These are phyloP conservation scores for Pangasianodon hypophthalmus DNA, from an alignment of 2,113 vertebrate genomes.

Conservation along the genomic window DNA sequence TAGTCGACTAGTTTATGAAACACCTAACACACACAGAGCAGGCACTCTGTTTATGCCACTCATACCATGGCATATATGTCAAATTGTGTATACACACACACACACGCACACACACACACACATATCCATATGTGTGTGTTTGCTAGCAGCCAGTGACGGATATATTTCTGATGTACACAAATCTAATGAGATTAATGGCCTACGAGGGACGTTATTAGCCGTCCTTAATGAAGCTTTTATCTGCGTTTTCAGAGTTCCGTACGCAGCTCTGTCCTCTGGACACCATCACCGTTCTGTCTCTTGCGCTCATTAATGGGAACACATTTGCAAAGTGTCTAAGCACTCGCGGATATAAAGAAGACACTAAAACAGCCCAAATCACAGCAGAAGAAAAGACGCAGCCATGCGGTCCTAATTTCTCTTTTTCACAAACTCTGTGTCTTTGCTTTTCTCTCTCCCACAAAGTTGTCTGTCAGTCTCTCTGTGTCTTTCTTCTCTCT, in stretches of 20 bases:
- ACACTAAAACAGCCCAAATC: not conserved
- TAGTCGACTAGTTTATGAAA: conserved; percentile 2
- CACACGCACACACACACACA: not conserved
- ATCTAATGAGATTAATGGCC: conserved; percentile 48
- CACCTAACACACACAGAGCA: conserved; percentile 4
- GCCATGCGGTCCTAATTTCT: conserved; percentile 31
- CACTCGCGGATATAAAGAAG: not conserved
- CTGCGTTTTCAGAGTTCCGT: conserved; percentile 26
- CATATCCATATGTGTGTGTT: not conserved
- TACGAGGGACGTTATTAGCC: conserved; percentile 50
- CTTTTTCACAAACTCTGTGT: conserved; percentile 8
- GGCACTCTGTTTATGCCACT: not conserved
- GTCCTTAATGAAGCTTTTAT: conserved; percentile 52
- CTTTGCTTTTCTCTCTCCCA: not conserved
- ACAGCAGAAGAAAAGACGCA: conserved; percentile 1
- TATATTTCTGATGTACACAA: conserved; percentile 50
- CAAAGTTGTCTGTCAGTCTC: not conserved
- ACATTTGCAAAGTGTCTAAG: conserved; percentile 22
- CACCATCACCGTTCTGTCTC: conserved; percentile 23
- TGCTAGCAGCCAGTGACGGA: conserved; percentile 31
- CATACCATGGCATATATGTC: not conserved
- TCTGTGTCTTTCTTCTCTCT: not conserved
- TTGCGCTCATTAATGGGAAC: conserved; percentile 41
- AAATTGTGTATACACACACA: not conserved
- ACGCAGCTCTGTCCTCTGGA: conserved; percentile 38